Conservation (phyloP, 2,888 invertebrate species). For the Ormyrus nitidulus region DNA sequence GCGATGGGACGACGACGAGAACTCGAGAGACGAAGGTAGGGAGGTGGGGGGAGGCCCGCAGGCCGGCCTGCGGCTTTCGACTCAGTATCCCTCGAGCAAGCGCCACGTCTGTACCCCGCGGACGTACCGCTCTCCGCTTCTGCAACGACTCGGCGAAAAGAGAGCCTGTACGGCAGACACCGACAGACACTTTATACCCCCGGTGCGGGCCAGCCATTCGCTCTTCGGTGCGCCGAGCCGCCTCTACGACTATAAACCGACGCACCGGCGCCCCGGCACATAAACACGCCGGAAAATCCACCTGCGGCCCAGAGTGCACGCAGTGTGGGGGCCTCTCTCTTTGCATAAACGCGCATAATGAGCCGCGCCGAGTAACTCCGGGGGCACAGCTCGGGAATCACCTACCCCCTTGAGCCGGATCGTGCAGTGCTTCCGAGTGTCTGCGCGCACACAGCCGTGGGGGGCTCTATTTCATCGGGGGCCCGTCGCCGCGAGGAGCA, state of each 20-base stretch:
- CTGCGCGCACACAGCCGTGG: no score
- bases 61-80: conserved; percentile 74
- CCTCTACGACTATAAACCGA: background rate
- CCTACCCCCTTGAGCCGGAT: no score
- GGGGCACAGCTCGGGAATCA: no score
- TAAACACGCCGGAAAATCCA: background rate
- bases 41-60: conserved; percentile 71
- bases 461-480: no score
- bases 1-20: conserved; percentile 21
- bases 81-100: conserved; percentile 76
- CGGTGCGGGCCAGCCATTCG: background rate
- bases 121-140: conserved; percentile 55
- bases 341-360: no score
- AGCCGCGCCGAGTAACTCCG: no score
- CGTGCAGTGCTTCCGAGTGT: no score
- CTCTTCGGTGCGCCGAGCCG: background rate
- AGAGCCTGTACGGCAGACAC: conserved; percentile 32
- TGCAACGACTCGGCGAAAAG: conserved; percentile 47
- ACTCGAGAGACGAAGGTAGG: conserved; percentile 14
- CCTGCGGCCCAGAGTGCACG: no score
- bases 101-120: conserved; percentile 75
- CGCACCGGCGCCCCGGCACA: background rate
- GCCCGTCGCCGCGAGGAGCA: no score
- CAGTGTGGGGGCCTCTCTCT: no score
- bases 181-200: background rate